Base-by-base conservation (phyloP, 2,888 invertebrate species). In the Listrodromus nycthemerus region DNA sequence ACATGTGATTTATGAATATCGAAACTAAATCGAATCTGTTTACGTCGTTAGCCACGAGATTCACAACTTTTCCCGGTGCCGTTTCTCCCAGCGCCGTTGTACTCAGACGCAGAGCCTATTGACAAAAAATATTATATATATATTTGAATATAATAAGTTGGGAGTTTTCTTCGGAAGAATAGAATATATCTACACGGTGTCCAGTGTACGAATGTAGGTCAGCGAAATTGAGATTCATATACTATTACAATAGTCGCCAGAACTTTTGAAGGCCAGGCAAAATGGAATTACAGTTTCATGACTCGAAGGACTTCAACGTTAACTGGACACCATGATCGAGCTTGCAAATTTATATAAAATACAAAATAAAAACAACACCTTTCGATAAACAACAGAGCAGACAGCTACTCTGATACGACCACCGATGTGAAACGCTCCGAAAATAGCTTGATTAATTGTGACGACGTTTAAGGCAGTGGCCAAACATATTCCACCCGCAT, bases 1-100 rank as follows among this genome's bases (percentile, higher is more conserved):
- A 98, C 93, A 99, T 96, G 94, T 97, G 98, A 93, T 98, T 98
- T 10, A 98, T 95, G 92, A 97, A 97, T 83, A 98, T 96, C 86
- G 97, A 96, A 13, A 97, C 97, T 93, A 98, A 95, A 94, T 99
- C 99, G 91, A 99, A 97, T 85, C 98, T 96, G 93, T 97, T 97
- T 24, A 99, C 98, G 94, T 99, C 99, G 91, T 98, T 99, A 0
- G 98, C 98, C 71, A 92, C 90, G 45, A 94, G 89, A 90, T 94
- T 94, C 8, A 94, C 94, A 6, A 94, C 91, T 88, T 94, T 94
- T 6, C 94, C 94, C 0, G 93, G 93, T 24, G 98, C 97, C 0
- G 98, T 98, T 90, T 97, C 96, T 0, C 97, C 96, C 52, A 98
- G 92, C 0, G 98, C 96, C 0, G 95, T 94, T 89, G 95, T 95